phyloP scores from a whole-genome alignment of 2,888 invertebrate genomes.

The Camponotus fellah region DNA sequence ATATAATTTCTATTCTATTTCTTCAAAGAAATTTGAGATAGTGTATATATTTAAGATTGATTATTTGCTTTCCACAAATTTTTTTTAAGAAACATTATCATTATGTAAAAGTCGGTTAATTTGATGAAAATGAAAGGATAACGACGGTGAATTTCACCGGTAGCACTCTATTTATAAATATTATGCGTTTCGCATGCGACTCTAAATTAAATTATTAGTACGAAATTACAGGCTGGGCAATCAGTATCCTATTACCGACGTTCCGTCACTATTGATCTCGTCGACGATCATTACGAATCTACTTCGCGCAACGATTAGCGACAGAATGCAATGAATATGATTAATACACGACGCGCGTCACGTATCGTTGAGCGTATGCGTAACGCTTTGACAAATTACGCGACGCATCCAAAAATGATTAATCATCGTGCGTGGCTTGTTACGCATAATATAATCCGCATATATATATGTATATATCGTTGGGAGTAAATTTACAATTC shows the following conservation, averaged over 20 bases:
- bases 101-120: conserved; percentile 10
- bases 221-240: conserved; percentile 46
- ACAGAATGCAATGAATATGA: conserved; percentile 74
- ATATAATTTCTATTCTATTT: too few species aligned
- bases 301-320: conserved; percentile 73
- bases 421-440: conserved; percentile 54
- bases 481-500: neutral
- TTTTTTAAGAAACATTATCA: neutral
- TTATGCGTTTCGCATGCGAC: conserved; percentile 7
- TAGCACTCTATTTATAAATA: neutral
- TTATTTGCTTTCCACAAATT: neutral
- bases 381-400: conserved; percentile 68
- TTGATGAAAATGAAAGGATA: conserved; percentile 11
- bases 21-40: neutral
- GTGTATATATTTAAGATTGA: neutral
- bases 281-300: conserved; percentile 67
- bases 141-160: conserved; percentile 19
- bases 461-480: conserved; percentile 1
- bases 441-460: conserved; percentile 12
- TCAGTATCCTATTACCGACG: conserved; percentile 32
- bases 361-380: conserved; percentile 62
- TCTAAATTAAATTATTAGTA: conserved; percentile 51
- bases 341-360: conserved; percentile 70
- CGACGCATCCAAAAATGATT: conserved; percentile 53
- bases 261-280: neutral